phyloP scores from a whole-genome alignment of 2,888 invertebrate genomes.

The Rapana venosa region DNA sequence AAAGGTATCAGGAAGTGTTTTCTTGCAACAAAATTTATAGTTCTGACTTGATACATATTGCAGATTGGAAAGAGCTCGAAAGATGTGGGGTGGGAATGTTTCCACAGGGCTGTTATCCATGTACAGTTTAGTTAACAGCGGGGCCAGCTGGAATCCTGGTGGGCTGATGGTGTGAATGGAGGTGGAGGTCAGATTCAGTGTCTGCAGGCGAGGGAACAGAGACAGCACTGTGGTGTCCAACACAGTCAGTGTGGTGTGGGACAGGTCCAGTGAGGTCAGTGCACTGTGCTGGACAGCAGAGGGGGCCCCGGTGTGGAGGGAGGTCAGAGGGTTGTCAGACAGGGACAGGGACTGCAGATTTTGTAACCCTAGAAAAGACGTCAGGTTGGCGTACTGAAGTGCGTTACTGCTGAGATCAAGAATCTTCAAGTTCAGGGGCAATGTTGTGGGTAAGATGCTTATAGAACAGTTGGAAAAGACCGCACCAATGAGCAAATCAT shows the following conservation, averaged over 20 bases:
- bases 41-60: not conserved
- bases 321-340: not conserved
- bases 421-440: not conserved
- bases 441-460: not conserved
- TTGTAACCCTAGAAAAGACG: not conserved
- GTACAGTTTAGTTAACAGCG: not conserved
- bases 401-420: not conserved
- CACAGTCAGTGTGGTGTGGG: not conserved
- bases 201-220: not conserved
- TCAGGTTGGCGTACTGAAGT: not conserved
- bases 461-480: not conserved
- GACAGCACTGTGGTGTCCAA: not conserved
- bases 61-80: not conserved
- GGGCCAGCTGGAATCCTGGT: not conserved
- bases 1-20: not conserved
- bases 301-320: not conserved
- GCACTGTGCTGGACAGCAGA: not conserved
- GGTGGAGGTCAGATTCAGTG: not conserved
- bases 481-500: not conserved
- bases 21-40: conserved; percentile 1
- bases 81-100: not conserved
- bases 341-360: conserved; percentile 2
- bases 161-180: not conserved
- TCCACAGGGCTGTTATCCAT: not conserved
- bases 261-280: not conserved